Evolutionary conservation across 2,797 vertebrate genomes (phyloP).

Genomic region (Coracias cyanogaster): DNA sequence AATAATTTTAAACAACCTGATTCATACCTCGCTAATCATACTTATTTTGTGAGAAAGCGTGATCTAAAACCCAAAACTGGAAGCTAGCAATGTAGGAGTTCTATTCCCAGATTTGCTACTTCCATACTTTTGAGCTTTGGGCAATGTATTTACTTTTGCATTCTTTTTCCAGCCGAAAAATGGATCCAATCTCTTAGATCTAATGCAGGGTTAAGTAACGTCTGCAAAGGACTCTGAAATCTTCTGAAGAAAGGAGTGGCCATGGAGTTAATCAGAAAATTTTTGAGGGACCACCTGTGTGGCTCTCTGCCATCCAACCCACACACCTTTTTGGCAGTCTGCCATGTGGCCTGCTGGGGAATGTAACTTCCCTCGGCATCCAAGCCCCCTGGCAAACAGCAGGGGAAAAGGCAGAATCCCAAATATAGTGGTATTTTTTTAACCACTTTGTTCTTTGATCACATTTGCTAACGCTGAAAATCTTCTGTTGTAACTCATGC

Average conservation of each 20-base stretch:
- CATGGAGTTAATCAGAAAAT: slow-evolving; percentile 36
- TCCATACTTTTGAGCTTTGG: slow-evolving; percentile 22
- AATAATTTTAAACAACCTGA: not conserved
- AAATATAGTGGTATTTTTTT: not conserved
- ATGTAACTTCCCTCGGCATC: not conserved
- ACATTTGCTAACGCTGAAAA: not conserved
- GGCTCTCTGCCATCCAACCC: slow-evolving; percentile 55
- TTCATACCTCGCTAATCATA: accelerated
- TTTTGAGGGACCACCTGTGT: slow-evolving; percentile 68
- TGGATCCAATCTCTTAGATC: slow-evolving; percentile 15
- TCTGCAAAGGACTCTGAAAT: slow-evolving; percentile 22
- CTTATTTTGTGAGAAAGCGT: not conserved
- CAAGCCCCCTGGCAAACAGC: slow-evolving; percentile 43
- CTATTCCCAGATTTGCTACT: not conserved
- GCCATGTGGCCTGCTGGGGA: slow-evolving; percentile 38
- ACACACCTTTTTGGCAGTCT: slow-evolving; percentile 34
- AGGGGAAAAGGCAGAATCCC: not conserved
- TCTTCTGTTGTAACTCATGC: not conserved
- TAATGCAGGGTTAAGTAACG: slow-evolving; percentile 6
- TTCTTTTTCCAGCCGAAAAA: slow-evolving; percentile 35
- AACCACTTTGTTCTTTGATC: slow-evolving; percentile 27
- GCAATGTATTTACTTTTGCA: slow-evolving; percentile 25
- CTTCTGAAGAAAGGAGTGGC: slow-evolving; percentile 58
- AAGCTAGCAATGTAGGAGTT: not conserved
- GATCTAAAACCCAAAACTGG: not conserved